Conservation (phyloP, 2,113 vertebrate species). For the Colius striatus region DNA sequence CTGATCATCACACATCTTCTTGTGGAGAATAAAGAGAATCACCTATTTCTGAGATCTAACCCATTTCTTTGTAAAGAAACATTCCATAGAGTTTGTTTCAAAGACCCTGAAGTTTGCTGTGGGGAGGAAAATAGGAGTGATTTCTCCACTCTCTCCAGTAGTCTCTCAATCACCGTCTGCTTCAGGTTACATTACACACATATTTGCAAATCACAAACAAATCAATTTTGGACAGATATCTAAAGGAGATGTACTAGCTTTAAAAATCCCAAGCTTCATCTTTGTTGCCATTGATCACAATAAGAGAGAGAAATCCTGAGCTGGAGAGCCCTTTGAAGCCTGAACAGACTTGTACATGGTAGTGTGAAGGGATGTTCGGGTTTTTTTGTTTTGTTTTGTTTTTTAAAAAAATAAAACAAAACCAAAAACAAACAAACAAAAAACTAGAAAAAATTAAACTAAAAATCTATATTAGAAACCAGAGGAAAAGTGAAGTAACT, state of each 20-base stretch:
- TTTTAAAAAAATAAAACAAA: neutral
- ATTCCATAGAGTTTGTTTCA: accelerated
- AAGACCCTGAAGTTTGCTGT: neutral
- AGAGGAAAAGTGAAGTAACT: neutral
- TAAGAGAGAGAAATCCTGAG: neutral
- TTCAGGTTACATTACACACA: neutral
- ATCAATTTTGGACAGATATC: neutral
- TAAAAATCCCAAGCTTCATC: neutral
- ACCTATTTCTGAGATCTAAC: neutral
- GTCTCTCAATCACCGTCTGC: too few relatives aligned
- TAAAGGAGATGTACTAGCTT: neutral
- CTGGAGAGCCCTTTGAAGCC: neutral
- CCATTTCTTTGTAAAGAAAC: neutral
- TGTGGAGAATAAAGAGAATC: neutral
- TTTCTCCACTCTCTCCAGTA: neutral
- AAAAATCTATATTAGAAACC: neutral
- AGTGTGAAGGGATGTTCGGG: neutral
- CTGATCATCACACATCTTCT: neutral
- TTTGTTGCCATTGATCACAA: neutral
- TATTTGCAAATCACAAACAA: neutral
- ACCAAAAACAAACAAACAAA: neutral
- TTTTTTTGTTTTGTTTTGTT: too few relatives aligned
- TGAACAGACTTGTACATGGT: accelerated
- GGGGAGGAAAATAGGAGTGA: neutral
- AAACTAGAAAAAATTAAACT: neutral